Conservation (phyloP, 2,113 vertebrate genomes). For the Nesospiza acunhae region DNA sequence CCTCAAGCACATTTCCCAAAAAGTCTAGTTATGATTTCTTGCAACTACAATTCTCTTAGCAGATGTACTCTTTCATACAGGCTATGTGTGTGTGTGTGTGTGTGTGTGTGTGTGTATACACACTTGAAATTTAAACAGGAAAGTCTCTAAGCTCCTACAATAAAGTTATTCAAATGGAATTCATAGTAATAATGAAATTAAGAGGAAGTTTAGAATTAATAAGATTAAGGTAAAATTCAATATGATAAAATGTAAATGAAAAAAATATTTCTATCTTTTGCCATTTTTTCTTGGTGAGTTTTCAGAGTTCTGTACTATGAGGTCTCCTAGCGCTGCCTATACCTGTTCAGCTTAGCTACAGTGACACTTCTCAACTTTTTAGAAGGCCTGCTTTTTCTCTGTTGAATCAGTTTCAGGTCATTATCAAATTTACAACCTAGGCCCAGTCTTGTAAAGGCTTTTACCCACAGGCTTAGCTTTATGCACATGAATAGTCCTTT, state of each 20-base stretch:
- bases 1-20: not conserved
- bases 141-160: not conserved
- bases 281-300: not conserved
- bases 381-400: constrained; percentile 36
- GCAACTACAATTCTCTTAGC: not conserved
- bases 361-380: not conserved
- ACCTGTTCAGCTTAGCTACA: constrained; percentile 8
- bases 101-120: no score
- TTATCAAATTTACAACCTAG: constrained; percentile 59
- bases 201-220: not conserved
- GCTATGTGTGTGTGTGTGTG: no score
- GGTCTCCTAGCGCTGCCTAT: not conserved
- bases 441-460: constrained; percentile 50
- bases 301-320: not conserved
- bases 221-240: not conserved
- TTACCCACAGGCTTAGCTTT: constrained; percentile 62
- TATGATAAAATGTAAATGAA: not conserved
- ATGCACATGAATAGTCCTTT: constrained; percentile 65
- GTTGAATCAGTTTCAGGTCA: constrained; percentile 46
- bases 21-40: not conserved
- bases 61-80: not conserved
- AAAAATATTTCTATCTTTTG: not conserved
- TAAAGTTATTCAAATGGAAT: not conserved
- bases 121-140: not conserved
- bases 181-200: not conserved